Conservation (phyloP, 2,888 invertebrate genomes). For the Creontiades dilutus region DNA sequence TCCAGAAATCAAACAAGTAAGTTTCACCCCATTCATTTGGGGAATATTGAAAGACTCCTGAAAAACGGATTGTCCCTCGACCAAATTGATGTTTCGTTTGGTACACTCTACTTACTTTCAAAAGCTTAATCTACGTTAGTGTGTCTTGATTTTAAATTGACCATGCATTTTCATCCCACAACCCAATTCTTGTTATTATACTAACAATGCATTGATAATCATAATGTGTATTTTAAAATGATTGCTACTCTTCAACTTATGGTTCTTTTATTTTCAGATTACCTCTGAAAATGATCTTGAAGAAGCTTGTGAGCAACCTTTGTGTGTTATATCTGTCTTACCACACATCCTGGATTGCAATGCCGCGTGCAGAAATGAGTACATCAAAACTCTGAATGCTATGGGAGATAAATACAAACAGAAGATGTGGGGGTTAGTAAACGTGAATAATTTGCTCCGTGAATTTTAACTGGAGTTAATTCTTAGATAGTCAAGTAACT, state of each 20-base stretch:
- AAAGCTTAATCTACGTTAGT: too few species aligned
- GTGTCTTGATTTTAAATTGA: too few species aligned
- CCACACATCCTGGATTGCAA: conserved; percentile 98
- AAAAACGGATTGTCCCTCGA: neutral
- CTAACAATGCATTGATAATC: too few species aligned
- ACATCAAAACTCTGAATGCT: conserved; percentile 85
- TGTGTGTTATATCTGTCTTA: conserved; percentile 94
- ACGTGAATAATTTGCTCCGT: too few species aligned
- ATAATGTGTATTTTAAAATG: too few species aligned
- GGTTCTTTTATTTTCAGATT: conserved; percentile 78
- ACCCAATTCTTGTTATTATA: too few species aligned
- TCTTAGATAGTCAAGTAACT: too few species aligned
- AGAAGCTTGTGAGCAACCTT: conserved; percentile 89
- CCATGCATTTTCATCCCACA: too few species aligned
- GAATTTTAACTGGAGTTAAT: neutral
- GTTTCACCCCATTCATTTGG: conserved; percentile 30
- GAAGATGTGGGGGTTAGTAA: conserved; percentile 94
- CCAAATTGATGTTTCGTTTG: too few species aligned
- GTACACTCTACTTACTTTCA: too few species aligned
- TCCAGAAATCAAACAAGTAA: conserved; percentile 91
- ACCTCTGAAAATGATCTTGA: conserved; percentile 83
- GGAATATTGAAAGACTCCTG: neutral
- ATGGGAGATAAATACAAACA: conserved; percentile 95
- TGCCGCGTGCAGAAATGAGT: conserved; percentile 93
- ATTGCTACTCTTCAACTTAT: neutral